These are phyloP conservation scores for Anableps anableps DNA, from an alignment of 2,797 vertebrate genomes.

Conservation along the genomic window DNA sequence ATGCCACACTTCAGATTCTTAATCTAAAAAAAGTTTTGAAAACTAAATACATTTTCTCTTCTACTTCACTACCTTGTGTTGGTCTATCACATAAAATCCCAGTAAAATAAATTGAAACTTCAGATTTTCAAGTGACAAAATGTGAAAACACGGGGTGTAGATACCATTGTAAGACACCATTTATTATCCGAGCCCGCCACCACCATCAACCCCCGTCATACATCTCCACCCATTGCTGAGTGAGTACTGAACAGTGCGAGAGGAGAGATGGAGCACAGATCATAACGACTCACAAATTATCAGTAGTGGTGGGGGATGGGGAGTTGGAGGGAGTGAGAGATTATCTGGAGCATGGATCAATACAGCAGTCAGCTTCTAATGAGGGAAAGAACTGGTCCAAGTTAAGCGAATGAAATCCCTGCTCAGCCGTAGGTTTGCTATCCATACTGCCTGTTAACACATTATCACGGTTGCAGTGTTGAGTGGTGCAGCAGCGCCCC, in stretches of 20 bases:
- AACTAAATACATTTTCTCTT: neutral
- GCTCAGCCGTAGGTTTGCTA: conserved; percentile 63
- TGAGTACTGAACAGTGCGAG: conserved; percentile 51
- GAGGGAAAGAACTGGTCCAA: conserved; percentile 81
- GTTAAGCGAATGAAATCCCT: conserved; percentile 80
- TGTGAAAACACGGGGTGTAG: neutral
- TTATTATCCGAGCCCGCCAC: neutral
- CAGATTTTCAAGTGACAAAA: neutral
- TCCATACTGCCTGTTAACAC: conserved; percentile 47
- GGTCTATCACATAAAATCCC: neutral
- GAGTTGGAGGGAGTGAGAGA: conserved; percentile 59
- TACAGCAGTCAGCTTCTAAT: conserved; percentile 82
- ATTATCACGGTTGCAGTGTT: neutral
- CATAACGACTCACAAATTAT: conserved; percentile 79
- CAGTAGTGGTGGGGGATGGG: conserved; percentile 61
- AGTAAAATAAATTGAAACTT: neutral
- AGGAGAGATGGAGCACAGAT: conserved; percentile 58
- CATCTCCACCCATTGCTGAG: conserved; percentile 60
- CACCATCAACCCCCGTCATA: conserved; percentile 16
- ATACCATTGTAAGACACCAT: neutral
- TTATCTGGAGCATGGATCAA: conserved; percentile 77
- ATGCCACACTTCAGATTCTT: neutral
- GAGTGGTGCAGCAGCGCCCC: conserved; percentile 47
- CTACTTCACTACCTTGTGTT: neutral
- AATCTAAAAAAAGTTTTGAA: neutral